These are phyloP conservation scores for Festucalex cinctus DNA, from an alignment of 2,113 vertebrate species.

Conservation along the genomic window DNA sequence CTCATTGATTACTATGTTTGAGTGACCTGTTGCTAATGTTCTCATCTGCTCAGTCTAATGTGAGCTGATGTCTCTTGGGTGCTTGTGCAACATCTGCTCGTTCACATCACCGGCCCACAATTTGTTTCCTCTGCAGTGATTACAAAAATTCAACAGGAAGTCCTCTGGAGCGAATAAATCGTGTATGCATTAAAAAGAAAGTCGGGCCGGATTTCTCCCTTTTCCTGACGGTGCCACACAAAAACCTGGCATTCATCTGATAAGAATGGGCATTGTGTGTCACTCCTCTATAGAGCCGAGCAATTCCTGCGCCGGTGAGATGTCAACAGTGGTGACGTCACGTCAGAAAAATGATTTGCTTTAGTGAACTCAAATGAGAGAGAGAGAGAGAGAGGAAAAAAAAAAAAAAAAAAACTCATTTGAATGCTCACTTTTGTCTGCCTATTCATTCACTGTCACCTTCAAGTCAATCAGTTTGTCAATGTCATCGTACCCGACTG, in stretches of 20 bases:
- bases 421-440: background rate
- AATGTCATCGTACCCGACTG: background rate
- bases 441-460: background rate
- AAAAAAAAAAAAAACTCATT: background rate
- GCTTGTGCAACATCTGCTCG: constrained; percentile 41
- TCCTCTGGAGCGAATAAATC: background rate
- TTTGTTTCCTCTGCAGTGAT: constrained; percentile 1
- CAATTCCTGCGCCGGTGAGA: background rate
- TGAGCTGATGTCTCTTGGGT: constrained; percentile 22
- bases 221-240: background rate
- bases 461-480: background rate
- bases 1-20: constrained; percentile 28
- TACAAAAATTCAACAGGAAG: background rate
- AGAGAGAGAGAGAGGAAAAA: background rate
- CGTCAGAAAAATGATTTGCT: background rate
- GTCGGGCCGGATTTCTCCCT: background rate
- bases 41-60: constrained; percentile 41
- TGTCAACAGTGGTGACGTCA: background rate
- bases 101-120: constrained; percentile 11
- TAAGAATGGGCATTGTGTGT: constrained; percentile 6
- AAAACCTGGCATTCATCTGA: background rate
- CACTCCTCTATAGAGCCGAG: background rate
- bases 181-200: background rate
- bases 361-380: background rate
- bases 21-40: constrained; percentile 36